A percentile compares a stretch with the other conserved stretches of the same genome.
Conservation (phyloP, 2,888 invertebrate species). For the Cryptus viduatorius region DNA sequence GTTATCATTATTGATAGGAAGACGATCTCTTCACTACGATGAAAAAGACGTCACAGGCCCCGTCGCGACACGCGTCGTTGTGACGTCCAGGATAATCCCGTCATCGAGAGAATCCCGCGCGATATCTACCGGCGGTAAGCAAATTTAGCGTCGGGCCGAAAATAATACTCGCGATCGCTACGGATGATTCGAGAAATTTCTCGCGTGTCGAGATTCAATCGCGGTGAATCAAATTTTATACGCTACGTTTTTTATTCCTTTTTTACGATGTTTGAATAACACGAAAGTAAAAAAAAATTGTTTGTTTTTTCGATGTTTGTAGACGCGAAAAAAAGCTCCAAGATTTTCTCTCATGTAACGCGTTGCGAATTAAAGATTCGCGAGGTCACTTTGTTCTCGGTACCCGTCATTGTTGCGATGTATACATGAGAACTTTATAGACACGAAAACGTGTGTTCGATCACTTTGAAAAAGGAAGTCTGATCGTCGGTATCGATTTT, state of each 20-base stretch:
- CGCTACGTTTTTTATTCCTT: no score
- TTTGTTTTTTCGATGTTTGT: no score
- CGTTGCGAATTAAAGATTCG: no score
- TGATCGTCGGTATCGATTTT: not conserved
- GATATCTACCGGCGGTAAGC: not conserved
- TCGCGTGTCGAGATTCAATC: no score
- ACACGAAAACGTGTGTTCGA: not conserved
- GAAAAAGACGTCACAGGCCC: slow-evolving; percentile 20
- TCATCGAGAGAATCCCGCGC: slow-evolving; percentile 1
- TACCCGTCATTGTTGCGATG: not conserved
- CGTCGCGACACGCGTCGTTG: slow-evolving; percentile 30
- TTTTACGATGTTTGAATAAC: no score
- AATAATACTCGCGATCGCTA: no score
- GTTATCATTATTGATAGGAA: slow-evolving; percentile 38
- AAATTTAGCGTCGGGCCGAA: no score
- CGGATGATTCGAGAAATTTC: no score
- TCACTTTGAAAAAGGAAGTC: not conserved
- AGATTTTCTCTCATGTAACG: not conserved
- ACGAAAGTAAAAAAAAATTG: no score
- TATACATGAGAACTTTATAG: no score
- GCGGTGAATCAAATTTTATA: no score
- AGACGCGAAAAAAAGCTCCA: not conserved
- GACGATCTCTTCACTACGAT: slow-evolving; percentile 3
- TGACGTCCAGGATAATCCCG: slow-evolving; percentile 5
- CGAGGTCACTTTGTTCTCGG: not conserved